These are phyloP conservation scores for Tetanocera ferruginea DNA, from an alignment of 2,888 invertebrate genomes.

Conservation along the genomic window DNA sequence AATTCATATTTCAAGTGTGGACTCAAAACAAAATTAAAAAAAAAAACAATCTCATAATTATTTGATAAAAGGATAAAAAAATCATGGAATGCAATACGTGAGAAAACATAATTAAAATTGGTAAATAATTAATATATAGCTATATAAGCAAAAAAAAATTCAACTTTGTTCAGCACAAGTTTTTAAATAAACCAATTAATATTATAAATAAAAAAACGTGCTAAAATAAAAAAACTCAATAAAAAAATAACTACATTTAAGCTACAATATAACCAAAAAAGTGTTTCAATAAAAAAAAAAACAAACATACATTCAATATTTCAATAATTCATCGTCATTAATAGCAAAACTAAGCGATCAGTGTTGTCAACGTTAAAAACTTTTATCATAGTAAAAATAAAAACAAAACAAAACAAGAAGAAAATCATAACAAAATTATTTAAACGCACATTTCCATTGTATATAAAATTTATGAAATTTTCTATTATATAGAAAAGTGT, in stretches of 20 bases:
- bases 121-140: not conserved
- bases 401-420: not conserved
- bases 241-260: not conserved
- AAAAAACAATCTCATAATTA: not conserved
- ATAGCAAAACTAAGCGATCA: constrained; percentile 1
- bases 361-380: constrained; percentile 25
- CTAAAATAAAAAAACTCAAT: not conserved
- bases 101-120: not conserved
- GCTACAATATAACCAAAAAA: not conserved
- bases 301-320: not conserved
- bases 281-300: not conserved
- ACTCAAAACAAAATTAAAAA: not conserved
- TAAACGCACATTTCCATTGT: not conserved
- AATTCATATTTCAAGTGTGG: not conserved
- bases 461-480: constrained; percentile 9
- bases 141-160: not conserved
- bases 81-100: not conserved
- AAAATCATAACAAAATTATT: not conserved
- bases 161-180: not conserved
- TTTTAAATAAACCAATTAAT: not conserved
- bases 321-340: constrained; percentile 20
- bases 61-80: not conserved
- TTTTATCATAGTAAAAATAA: not conserved
- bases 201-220: not conserved
- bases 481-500: constrained; percentile 31